These are phyloP conservation scores for Leucophenga montana DNA, from an alignment of 2,888 invertebrate genomes.

Conservation along the genomic window DNA sequence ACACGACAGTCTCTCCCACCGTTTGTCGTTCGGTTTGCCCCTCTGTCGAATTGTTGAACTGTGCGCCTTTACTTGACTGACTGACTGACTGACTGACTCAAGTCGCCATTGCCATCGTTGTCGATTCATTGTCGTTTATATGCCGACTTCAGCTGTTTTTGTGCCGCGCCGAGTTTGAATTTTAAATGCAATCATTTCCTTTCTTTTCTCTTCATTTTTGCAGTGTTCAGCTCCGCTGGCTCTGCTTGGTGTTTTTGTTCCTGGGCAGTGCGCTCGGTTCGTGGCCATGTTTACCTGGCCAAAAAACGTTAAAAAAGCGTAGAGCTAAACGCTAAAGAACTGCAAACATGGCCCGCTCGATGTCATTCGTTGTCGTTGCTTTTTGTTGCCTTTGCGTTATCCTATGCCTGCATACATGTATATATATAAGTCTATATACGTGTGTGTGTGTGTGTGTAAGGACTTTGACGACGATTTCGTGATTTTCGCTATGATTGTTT, in stretches of 20 bases:
- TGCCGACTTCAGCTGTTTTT: constrained; percentile 64
- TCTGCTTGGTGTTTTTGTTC: neutral
- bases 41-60: constrained; percentile 1
- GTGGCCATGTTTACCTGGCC: constrained; percentile 18
- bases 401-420: neutral
- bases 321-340: too few species aligned
- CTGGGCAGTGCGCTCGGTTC: constrained; percentile 19
- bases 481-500: constrained; percentile 59
- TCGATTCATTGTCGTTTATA: constrained; percentile 39
- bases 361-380: constrained; percentile 18
- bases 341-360: constrained; percentile 8
- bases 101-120: constrained; percentile 1
- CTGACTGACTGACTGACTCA: neutral
- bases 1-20: neutral
- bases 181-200: constrained; percentile 71
- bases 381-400: constrained; percentile 24
- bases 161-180: constrained; percentile 61
- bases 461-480: constrained; percentile 14
- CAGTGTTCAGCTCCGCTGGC: constrained; percentile 1
- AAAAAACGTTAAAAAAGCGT: neutral
- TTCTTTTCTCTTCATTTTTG: constrained; percentile 57
- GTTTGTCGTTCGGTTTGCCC: too few species aligned
- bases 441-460: constrained; percentile 2
- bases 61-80: constrained; percentile 3
- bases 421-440: too few species aligned